These are phyloP conservation scores for Amphipoea oculea DNA, from an alignment of 2,888 invertebrate genomes.

Conservation along the genomic window DNA sequence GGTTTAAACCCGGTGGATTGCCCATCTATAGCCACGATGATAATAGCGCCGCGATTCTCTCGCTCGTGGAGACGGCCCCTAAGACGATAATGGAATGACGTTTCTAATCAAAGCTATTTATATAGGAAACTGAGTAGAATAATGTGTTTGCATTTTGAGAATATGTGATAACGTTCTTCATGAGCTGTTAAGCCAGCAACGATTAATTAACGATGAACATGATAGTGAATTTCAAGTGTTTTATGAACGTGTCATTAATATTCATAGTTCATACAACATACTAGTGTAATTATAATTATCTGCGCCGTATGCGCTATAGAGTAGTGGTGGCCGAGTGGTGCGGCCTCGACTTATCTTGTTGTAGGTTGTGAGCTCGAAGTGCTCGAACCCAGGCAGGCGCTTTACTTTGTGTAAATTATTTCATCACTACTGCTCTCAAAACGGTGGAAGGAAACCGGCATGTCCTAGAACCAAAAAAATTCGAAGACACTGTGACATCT, in stretches of 20 bases:
- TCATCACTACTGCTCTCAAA: background rate
- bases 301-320: too few species aligned
- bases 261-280: background rate
- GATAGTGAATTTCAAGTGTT: background rate
- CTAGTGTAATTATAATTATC: background rate
- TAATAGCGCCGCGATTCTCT: too few species aligned
- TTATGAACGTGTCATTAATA: background rate
- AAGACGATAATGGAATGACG: background rate
- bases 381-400: background rate
- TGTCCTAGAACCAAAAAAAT: background rate
- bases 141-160: background rate
- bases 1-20: too few species aligned
- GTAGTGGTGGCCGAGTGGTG: background rate
- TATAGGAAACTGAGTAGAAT: background rate
- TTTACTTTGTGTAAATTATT: background rate
- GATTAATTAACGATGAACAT: background rate
- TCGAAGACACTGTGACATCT: background rate
- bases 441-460: background rate
- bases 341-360: background rate
- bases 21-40: too few species aligned
- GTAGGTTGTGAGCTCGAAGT: background rate
- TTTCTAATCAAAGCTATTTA: slow-evolving; percentile 16
- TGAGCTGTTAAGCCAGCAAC: background rate
- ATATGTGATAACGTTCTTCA: background rate
- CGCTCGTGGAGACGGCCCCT: too few species aligned